These are phyloP conservation scores for Lepus oiostolus DNA, from an alignment of 2,797 vertebrate genomes.

Conservation along the genomic window DNA sequence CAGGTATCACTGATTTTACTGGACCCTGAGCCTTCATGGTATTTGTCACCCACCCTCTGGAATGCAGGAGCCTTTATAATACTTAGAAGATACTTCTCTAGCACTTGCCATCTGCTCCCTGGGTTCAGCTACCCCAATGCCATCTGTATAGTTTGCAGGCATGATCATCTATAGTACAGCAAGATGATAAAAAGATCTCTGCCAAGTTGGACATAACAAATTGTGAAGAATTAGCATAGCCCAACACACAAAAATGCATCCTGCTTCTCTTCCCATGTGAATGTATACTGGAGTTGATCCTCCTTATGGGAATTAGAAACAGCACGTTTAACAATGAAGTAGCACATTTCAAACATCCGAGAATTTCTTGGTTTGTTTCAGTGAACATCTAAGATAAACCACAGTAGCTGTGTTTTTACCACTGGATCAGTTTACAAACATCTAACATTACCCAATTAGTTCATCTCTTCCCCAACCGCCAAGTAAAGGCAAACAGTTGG, in stretches of 20 bases:
- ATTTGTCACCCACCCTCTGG: neutral
- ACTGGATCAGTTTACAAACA: neutral
- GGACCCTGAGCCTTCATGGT: neutral
- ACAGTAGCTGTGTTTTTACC: neutral
- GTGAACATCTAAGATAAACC: neutral
- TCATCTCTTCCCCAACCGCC: no score
- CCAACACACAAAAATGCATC: neutral
- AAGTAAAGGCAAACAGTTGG: neutral
- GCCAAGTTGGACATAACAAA: neutral
- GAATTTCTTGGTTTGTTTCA: neutral
- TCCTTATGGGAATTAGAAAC: neutral
- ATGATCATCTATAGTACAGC: neutral
- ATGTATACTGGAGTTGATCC: neutral
- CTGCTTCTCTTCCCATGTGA: neutral
- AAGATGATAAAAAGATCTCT: neutral
- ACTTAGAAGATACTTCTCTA: neutral
- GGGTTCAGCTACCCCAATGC: neutral
- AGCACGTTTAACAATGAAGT: neutral
- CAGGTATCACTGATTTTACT: neutral
- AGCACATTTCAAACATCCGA: neutral
- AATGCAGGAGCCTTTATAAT: neutral
- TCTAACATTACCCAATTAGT: neutral
- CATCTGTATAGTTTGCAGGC: neutral
- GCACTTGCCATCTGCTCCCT: neutral
- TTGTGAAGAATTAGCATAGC: neutral